Conservation (phyloP, 2,888 invertebrate species). For the Brenthis ino region DNA sequence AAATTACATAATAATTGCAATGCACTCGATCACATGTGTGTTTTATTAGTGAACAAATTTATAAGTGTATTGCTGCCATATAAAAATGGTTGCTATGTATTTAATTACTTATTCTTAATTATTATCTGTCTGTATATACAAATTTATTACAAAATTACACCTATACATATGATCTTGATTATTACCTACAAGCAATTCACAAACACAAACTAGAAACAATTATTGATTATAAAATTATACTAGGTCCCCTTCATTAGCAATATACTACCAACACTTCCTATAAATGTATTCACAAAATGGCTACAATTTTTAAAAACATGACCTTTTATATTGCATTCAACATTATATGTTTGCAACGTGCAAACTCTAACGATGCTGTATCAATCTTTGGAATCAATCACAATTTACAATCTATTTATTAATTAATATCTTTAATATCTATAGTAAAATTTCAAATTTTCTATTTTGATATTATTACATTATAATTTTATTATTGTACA, state of each 20-base stretch:
- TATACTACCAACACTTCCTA: slow-evolving; percentile 9
- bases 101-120: slow-evolving; percentile 50
- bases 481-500: slow-evolving; percentile 1
- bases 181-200: slow-evolving; percentile 43
- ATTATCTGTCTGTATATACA: slow-evolving; percentile 68
- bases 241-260: slow-evolving; percentile 40
- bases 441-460: slow-evolving; percentile 18
- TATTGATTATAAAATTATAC: slow-evolving; percentile 28
- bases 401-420: slow-evolving; percentile 12
- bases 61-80: slow-evolving; percentile 49
- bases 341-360: slow-evolving; percentile 14
- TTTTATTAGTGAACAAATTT: slow-evolving; percentile 41
- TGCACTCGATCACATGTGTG: slow-evolving; percentile 45
- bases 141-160: slow-evolving; percentile 68
- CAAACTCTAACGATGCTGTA: slow-evolving; percentile 20
- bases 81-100: slow-evolving; percentile 49
- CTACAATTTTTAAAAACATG: slow-evolving; percentile 12
- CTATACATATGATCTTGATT: slow-evolving; percentile 43
- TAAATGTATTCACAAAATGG: slow-evolving; percentile 17
- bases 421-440: slow-evolving; percentile 8
- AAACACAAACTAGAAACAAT: slow-evolving; percentile 39
- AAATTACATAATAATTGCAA: slow-evolving; percentile 50
- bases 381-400: slow-evolving; percentile 18
- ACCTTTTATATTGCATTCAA: neutral
- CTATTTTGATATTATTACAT: slow-evolving; percentile 24